A percentile compares a stretch with the other conserved stretches of the same genome.
Conservation (phyloP, 1,140 invertebrate species). For the Ooceraea biroi region DNA sequence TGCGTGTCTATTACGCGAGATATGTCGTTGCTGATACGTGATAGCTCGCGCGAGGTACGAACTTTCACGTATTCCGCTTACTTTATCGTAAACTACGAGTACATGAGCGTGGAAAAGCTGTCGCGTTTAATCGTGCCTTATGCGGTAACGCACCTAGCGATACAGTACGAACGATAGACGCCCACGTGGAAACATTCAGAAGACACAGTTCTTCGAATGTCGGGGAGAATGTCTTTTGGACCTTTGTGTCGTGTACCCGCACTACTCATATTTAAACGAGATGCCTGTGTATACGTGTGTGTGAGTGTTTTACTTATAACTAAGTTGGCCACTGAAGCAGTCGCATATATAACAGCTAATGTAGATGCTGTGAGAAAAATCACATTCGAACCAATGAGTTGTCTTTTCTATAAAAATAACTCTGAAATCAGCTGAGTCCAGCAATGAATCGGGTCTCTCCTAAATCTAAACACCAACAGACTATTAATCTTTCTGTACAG, state of each 20-base stretch:
- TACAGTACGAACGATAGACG: not conserved
- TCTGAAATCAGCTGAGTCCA: slow-evolving; percentile 75
- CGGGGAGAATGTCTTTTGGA: not conserved
- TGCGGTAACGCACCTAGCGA: slow-evolving; percentile 23
- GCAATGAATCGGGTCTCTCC: slow-evolving; percentile 75
- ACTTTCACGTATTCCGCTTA: slow-evolving; percentile 37
- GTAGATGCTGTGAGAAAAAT: slow-evolving; percentile 60
- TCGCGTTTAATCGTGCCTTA: slow-evolving; percentile 53
- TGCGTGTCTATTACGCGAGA: slow-evolving; percentile 15
- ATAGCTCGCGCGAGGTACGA: slow-evolving; percentile 33
- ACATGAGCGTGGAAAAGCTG: slow-evolving; percentile 26
- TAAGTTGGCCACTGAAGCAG: slow-evolving; percentile 65
- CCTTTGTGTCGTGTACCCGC: not conserved
- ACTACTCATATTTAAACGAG: slow-evolving; percentile 36
- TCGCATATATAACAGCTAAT: slow-evolving; percentile 49
- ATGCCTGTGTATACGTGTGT: not conserved
- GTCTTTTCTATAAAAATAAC: slow-evolving; percentile 81
- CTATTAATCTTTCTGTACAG: slow-evolving; percentile 76
- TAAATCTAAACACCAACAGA: slow-evolving; percentile 74
- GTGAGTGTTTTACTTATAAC: slow-evolving; percentile 56
- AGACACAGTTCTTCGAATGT: not conserved
- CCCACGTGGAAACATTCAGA: not conserved
- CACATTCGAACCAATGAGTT: slow-evolving; percentile 69
- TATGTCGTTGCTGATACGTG: slow-evolving; percentile 62
- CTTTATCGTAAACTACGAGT: not conserved